Percentiles rank a stretch among this genome's conserved stretches.
Conservation (phyloP, 2,113 vertebrate species). For the Donacobius atricapilla region DNA sequence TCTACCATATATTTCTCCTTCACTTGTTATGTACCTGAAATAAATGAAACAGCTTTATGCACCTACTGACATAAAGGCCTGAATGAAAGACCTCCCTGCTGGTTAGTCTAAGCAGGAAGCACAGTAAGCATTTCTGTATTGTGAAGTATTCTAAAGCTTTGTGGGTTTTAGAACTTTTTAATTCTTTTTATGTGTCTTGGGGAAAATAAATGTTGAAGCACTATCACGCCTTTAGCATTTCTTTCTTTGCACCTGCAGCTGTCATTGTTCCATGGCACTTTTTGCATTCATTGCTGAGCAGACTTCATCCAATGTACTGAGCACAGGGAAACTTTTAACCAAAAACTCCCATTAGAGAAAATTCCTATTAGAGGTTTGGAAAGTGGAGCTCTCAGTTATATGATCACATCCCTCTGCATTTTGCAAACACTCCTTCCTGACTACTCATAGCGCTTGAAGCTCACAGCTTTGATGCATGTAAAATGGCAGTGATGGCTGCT, state of each 20-base stretch:
- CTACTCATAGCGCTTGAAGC: not conserved
- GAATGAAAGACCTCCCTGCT: slow-evolving; percentile 19
- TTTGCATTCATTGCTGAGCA: not conserved
- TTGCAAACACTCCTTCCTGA: not conserved
- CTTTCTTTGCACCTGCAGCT: slow-evolving; percentile 30
- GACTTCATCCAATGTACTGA: not conserved
- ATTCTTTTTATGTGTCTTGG: not conserved
- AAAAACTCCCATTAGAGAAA: not conserved
- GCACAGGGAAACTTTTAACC: not conserved
- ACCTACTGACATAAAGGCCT: slow-evolving; percentile 2
- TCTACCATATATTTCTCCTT: not conserved
- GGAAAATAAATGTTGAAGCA: slow-evolving; percentile 52
- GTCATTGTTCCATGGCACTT: not conserved
- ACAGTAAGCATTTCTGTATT: not conserved
- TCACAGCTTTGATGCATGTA: not conserved
- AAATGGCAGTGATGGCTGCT: not conserved
- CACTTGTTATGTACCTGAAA: not conserved
- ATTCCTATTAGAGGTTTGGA: not conserved
- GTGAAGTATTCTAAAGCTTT: not conserved
- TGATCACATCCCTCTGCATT: not conserved
- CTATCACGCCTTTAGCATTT: not conserved
- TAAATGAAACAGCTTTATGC: slow-evolving; percentile 1
- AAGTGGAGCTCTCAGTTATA: not conserved
- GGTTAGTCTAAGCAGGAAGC: not conserved
- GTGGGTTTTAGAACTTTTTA: not conserved